Evolutionary conservation across 35 echinoderm and acorn worm genomes (phyloP), one percentile per base, ranked within the genome.

Genomic region (Strongylocentrotus purpuratus): DNA sequence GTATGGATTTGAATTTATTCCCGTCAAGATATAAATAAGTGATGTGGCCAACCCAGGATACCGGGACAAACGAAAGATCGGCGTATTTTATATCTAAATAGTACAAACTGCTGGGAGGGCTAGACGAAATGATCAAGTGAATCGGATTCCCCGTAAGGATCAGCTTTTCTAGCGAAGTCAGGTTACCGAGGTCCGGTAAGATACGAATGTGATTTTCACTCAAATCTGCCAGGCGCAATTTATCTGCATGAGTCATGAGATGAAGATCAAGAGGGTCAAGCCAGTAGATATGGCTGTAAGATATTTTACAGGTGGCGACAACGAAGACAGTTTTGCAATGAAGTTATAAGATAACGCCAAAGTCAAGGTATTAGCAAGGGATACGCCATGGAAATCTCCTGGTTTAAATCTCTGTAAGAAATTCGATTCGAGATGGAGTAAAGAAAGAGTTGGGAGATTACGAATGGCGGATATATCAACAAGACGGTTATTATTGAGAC

Each of bases 391-490:
- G 5, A 78, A 78, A 78, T 78, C 65, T 8, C 22, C 65, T 78
- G 65, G 65, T 78, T 78, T n/a, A 78, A 78, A 18, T 28, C 28
- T 78, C 7, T n/a, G 65, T 78, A 78, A 28, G 65, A 78, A 78
- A n/a, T 78, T 78, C 28, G 65, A 78, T 78, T 4, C 65, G 65
- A 78, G 65, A n/a, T 78, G 20, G 65, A 96, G 46, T 48, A 95
- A 95, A 2, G 61, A 95, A 70, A 95, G 86, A 33, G n/a, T n/a
- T n/a, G 65, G 65, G 20, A 78, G 65, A 78, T 28, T 4, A 78
- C 25, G 65, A 6, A 78, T n/a, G 65, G 65, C 65, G 5, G 65
- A 78, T 28, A 78, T 78, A n/a, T 78, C 65, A 78, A 78, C 65
- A 28, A 78, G 65, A 78, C 25, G 65, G 20, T 78, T 78, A 28